A percentile compares a stretch with the other conserved stretches of the same genome.
phyloP scores from a whole-genome alignment of 2,113 vertebrate genomes.

The Panthera tigris region DNA sequence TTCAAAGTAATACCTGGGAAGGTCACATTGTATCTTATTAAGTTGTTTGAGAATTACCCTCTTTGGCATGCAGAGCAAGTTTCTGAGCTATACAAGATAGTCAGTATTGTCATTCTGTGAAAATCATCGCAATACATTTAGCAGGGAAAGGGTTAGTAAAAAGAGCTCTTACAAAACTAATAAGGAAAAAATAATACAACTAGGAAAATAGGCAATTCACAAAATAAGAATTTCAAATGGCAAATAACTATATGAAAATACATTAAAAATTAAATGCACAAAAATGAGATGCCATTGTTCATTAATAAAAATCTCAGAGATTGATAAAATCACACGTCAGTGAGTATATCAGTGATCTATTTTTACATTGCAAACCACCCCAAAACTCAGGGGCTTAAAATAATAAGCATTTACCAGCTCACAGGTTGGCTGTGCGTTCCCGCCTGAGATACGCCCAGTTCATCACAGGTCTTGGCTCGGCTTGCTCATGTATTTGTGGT shows the following conservation, averaged over 20 bases:
- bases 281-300: neutral
- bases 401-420: neutral
- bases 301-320: neutral
- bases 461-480: neutral
- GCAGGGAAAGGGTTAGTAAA: slow-evolving; percentile 12
- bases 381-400: neutral
- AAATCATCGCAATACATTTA: neutral
- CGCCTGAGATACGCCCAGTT: neutral
- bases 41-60: neutral
- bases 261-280: slow-evolving; percentile 9
- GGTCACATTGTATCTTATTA: neutral
- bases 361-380: neutral
- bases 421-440: neutral
- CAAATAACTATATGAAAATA: neutral
- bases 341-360: neutral
- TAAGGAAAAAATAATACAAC: slow-evolving; percentile 10
- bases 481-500: neutral
- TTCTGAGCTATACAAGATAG: neutral
- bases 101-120: neutral
- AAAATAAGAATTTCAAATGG: slow-evolving; percentile 26
- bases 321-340: neutral
- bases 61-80: neutral
- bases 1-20: neutral
- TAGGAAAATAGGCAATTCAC: neutral
- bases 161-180: neutral